These are phyloP conservation scores for Ptychobarbus kaznakovi DNA, from an alignment of 2,797 vertebrate genomes.

Conservation along the genomic window DNA sequence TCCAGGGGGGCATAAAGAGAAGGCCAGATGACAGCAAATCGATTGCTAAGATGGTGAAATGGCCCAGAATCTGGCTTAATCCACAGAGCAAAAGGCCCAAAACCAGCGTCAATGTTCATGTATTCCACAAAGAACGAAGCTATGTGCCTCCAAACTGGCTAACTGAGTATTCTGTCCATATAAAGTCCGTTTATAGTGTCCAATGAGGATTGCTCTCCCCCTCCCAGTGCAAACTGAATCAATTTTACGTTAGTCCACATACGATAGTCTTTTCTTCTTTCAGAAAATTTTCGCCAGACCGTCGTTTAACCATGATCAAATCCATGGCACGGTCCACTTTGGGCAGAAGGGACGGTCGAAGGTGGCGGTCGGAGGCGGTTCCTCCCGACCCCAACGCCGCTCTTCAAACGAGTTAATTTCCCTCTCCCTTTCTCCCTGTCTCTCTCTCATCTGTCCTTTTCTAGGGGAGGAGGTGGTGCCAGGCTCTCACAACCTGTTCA, in stretches of 20 bases:
- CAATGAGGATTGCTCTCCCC: constrained; percentile 24
- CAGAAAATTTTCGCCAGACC: constrained; percentile 60
- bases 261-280: constrained; percentile 41
- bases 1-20: background rate
- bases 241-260: constrained; percentile 48
- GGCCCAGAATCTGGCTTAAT: constrained; percentile 26
- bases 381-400: constrained; percentile 67
- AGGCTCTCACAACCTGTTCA: constrained; percentile 85
- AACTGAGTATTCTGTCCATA: constrained; percentile 50
- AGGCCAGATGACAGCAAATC: constrained; percentile 3
- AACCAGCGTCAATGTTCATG: constrained; percentile 31
- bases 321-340: constrained; percentile 67
- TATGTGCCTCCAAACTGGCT: constrained; percentile 50
- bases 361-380: constrained; percentile 61
- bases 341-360: constrained; percentile 66
- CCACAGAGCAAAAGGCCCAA: constrained; percentile 33
- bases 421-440: constrained; percentile 78
- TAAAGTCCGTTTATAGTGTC: constrained; percentile 50
- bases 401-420: constrained; percentile 77
- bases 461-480: constrained; percentile 72
- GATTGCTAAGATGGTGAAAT: constrained; percentile 13
- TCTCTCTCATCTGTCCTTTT: constrained; percentile 73
- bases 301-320: constrained; percentile 54
- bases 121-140: constrained; percentile 31
- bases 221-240: constrained; percentile 35